phyloP scores from a whole-genome alignment of 2,113 vertebrate genomes.

The Rhea pennata region DNA sequence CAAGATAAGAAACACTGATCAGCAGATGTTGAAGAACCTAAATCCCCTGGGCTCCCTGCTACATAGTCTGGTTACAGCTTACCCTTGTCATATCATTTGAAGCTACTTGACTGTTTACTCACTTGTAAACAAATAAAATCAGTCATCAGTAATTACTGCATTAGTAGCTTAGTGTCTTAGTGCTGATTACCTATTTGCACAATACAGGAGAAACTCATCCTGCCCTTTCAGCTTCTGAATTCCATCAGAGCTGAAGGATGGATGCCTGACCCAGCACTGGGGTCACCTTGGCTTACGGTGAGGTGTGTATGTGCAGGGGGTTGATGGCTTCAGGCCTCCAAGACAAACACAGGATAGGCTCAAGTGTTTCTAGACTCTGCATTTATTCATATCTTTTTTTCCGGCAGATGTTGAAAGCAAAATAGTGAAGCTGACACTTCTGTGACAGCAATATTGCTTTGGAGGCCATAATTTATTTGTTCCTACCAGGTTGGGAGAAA shows the following conservation, averaged over 20 bases:
- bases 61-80: background rate
- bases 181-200: background rate
- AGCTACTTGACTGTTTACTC: background rate
- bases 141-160: background rate
- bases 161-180: background rate
- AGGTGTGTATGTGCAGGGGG: background rate
- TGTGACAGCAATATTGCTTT: background rate
- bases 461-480: background rate
- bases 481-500: background rate
- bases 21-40: background rate
- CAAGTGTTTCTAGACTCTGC: background rate
- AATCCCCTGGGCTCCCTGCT: background rate
- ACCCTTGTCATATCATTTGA: background rate
- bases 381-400: background rate
- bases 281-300: background rate
- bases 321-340: accelerated
- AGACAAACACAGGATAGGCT: background rate
- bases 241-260: background rate
- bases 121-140: background rate
- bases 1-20: background rate
- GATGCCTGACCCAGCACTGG: background rate
- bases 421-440: background rate
- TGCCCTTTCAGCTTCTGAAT: background rate
- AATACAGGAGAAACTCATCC: background rate
- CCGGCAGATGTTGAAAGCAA: background rate